Conservation (phyloP, 53 echinoderm and acorn worm species). For the Paelopatides confundens region DNA sequence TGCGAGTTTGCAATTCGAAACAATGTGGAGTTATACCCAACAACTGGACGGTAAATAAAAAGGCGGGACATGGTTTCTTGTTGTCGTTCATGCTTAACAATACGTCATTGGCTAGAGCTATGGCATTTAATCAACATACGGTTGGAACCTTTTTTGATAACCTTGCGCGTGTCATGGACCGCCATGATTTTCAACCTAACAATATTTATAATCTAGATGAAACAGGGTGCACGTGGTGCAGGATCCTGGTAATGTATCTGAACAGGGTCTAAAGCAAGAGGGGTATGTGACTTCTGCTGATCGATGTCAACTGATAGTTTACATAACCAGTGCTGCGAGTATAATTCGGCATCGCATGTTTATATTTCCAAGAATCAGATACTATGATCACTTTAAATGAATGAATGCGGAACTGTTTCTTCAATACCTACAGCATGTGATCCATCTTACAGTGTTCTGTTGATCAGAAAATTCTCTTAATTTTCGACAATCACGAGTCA, state of each 20-base stretch:
- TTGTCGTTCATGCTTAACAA: neutral
- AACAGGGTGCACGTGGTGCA: slow-evolving; percentile 34
- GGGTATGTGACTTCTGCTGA: slow-evolving; percentile 54
- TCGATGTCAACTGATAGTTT: slow-evolving; percentile 62
- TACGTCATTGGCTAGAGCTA: neutral
- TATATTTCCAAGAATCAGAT: slow-evolving; percentile 60
- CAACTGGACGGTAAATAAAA: neutral
- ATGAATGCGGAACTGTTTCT: slow-evolving; percentile 57
- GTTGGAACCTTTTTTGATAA: slow-evolving; percentile 36
- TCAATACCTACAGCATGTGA: slow-evolving; percentile 52
- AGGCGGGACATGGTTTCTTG: slow-evolving; percentile 13
- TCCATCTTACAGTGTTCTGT: slow-evolving; percentile 43
- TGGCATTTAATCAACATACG: slow-evolving; percentile 43
- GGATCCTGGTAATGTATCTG: slow-evolving; percentile 19
- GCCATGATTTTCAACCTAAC: neutral
- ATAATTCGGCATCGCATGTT: slow-evolving; percentile 54
- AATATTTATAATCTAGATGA: slow-evolving; percentile 45
- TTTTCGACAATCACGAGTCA: slow-evolving; percentile 77
- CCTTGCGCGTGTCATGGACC: slow-evolving; percentile 23
- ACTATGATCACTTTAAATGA: slow-evolving; percentile 67
- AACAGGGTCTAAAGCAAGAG: slow-evolving; percentile 20
- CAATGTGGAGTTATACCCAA: neutral
- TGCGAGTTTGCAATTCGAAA: neutral
- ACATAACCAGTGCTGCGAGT: slow-evolving; percentile 51
- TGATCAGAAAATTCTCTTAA: slow-evolving; percentile 62